These are phyloP conservation scores for Cantharis flavilabris DNA, from an alignment of 2,888 invertebrate genomes.

Conservation along the genomic window DNA sequence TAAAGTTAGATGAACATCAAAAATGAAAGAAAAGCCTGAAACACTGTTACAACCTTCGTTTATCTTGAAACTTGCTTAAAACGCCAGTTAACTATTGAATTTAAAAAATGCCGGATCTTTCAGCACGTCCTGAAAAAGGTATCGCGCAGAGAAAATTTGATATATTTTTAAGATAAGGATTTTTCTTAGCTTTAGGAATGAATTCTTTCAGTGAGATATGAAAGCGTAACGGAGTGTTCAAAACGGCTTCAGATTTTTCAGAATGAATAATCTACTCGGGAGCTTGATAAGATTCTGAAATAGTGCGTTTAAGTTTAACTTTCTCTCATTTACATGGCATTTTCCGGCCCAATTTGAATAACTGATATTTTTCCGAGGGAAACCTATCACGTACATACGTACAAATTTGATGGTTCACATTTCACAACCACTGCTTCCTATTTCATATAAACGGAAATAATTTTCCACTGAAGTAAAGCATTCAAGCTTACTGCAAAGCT, in stretches of 20 bases:
- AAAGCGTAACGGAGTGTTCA: not conserved
- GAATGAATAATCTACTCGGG: not conserved
- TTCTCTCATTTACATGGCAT: not conserved
- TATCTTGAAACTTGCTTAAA: not conserved
- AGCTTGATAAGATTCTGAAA: not conserved
- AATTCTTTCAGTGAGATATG: not conserved
- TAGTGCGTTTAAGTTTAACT: not conserved
- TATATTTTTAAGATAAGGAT: not conserved
- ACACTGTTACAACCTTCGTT: not conserved
- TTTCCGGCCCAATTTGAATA: not conserved
- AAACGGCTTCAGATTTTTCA: not conserved
- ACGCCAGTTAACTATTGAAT: not conserved
- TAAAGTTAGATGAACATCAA: not conserved
- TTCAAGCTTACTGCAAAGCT: not conserved
- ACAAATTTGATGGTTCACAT: not conserved
- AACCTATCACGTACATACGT: constrained; percentile 1
- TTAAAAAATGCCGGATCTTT: not conserved
- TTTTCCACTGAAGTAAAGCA: constrained; percentile 2
- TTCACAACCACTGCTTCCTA: not conserved
- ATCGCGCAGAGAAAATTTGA: not conserved
- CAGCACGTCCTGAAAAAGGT: not conserved
- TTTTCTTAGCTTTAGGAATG: not conserved
- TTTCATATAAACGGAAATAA: not conserved
- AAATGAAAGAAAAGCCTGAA: not conserved
- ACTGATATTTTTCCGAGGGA: not conserved